Conservation (phyloP, 1,140 invertebrate species). For the Aphidius gifuensis region DNA sequence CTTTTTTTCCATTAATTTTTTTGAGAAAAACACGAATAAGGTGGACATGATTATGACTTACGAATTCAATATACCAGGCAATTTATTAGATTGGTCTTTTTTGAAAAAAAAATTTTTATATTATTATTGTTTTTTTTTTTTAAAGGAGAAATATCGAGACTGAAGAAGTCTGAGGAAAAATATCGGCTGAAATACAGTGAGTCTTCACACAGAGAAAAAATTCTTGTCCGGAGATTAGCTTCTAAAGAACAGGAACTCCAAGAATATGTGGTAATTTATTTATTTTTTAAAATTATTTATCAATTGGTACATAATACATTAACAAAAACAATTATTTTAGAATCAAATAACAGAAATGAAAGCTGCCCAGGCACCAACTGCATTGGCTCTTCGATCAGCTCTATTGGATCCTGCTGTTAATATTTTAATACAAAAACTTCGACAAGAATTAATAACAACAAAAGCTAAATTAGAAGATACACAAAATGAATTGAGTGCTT, state of each 20-base stretch:
- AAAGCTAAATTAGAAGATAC: slow-evolving; percentile 93
- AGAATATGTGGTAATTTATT: slow-evolving; percentile 82
- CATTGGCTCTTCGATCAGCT: slow-evolving; percentile 74
- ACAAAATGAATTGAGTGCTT: slow-evolving; percentile 95
- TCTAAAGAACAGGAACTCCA: slow-evolving; percentile 96
- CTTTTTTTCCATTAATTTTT: too few relatives aligned
- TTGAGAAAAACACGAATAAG: too few relatives aligned
- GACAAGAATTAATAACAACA: slow-evolving; percentile 84
- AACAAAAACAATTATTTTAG: slow-evolving; percentile 52
- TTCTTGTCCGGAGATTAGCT: slow-evolving; percentile 83
- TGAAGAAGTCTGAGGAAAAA: slow-evolving; percentile 79
- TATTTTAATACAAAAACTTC: slow-evolving; percentile 86
- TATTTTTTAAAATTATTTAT: slow-evolving; percentile 7
- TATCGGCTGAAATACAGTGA: slow-evolving; percentile 79
- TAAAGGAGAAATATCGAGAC: slow-evolving; percentile 69
- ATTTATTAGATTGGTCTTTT: neutral
- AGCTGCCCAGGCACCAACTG: slow-evolving; percentile 74
- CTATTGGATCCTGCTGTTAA: slow-evolving; percentile 95
- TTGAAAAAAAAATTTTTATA: slow-evolving; percentile 6
- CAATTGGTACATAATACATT: slow-evolving; percentile 13
- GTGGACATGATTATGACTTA: too few relatives aligned
- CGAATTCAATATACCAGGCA: too few relatives aligned
- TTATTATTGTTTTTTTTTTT: slow-evolving; percentile 40
- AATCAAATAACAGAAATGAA: slow-evolving; percentile 90
- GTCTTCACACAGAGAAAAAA: slow-evolving; percentile 83